A percentile compares a stretch with the other conserved stretches of the same genome.
These are phyloP conservation scores for Drosophila asahinai DNA, from an alignment of 1,140 invertebrate genomes.

Conservation along the genomic window DNA sequence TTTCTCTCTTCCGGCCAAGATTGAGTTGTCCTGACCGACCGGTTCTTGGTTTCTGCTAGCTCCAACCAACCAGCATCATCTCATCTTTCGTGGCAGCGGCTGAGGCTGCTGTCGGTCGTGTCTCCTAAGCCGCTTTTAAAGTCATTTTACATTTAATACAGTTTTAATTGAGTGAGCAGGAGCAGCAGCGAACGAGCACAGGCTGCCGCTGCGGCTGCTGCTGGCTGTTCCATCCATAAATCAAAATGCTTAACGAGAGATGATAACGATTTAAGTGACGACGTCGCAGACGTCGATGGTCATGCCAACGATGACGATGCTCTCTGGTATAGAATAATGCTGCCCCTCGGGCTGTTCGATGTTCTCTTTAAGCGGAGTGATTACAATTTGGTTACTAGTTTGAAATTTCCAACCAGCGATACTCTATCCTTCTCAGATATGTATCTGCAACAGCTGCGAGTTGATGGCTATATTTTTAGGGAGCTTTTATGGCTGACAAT, in stretches of 20 bases:
- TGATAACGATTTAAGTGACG: constrained; percentile 65
- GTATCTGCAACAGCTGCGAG: constrained; percentile 4
- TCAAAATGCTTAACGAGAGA: constrained; percentile 73
- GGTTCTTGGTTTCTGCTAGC: constrained; percentile 25
- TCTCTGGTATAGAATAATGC: constrained; percentile 33
- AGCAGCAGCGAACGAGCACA: constrained; percentile 13
- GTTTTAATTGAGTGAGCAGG: constrained; percentile 75
- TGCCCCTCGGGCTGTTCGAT: constrained; percentile 39
- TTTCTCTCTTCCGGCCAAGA: constrained; percentile 32
- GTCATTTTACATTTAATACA: constrained; percentile 80
- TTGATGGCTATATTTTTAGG: constrained; percentile 5
- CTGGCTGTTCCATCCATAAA: constrained; percentile 53
- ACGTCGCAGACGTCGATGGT: constrained; percentile 37
- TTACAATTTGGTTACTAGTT: constrained; percentile 14
- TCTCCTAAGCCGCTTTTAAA: constrained; percentile 61
- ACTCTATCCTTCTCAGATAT: constrained; percentile 3
- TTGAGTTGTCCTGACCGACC: constrained; percentile 68
- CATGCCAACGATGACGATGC: constrained; percentile 25
- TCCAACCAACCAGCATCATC: constrained; percentile 20
- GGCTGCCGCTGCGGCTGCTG: not conserved
- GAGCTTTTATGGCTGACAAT: not conserved
- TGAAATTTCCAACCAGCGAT: constrained; percentile 1
- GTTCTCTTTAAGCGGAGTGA: constrained; percentile 22
- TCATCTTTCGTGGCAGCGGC: constrained; percentile 22
- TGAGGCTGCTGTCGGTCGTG: constrained; percentile 23